Evolutionary conservation across 2,888 invertebrate genomes (phyloP), one percentile per base, ranked within the genome.

Genomic region (Epinotia ramella): DNA sequence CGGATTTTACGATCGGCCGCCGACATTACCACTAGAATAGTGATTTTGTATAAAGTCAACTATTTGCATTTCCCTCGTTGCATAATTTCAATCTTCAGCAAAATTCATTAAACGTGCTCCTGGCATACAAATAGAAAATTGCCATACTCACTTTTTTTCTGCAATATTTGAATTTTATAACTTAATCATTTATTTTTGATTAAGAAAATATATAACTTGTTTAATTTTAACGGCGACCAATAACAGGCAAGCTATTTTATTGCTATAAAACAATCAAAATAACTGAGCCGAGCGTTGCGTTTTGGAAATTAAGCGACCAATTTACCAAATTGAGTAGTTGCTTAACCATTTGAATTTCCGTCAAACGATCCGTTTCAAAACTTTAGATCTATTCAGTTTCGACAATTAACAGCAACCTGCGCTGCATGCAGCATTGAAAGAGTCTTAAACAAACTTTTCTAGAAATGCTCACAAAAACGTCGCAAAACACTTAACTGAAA

Each of bases 81-180:
- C 49, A 16, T 65, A 9, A 59, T 60, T 62, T 66, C 60, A 73
- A 6, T 33, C 33, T 40, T 40, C 40, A 64, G 62, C 18, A 33
- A 73, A 66, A 73, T 73, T 67, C 33, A 67, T 73, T 67, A 18
- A 57, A 5, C 57, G 16, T 62, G 62, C 63, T 44, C 33, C n/a
- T 46, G 20, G 33, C 65, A 57, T 66, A 33, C 57, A 33, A 66
- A 73, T 49, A 11, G 20, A 28, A 40, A n/a, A 40, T 40, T 1
- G 60, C 7, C 60, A 60, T 60, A 28, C 33, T 28, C 16, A 9
- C 60, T 28, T 28, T 28, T 28, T 28, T 60, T 16, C 16, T 13
- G 28, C 7, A 7, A 60, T 7, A 60, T 33, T 18, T 2, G 12
- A 3, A 16, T 60, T 1, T 12, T 3, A 44, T 0, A 44, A 44